Conservation (phyloP, 2,113 vertebrate genomes). For the Callipepla squamata region DNA sequence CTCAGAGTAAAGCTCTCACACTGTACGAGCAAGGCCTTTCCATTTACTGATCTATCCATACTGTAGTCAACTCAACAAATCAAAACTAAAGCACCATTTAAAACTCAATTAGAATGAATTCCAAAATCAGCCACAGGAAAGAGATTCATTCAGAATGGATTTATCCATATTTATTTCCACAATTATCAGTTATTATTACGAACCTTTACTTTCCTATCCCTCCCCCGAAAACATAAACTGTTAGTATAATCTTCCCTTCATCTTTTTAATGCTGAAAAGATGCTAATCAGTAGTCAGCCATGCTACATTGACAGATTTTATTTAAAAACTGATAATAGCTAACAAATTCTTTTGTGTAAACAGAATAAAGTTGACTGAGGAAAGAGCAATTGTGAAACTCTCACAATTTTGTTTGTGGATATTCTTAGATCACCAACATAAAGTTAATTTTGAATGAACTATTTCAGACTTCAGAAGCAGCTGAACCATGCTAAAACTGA, state of each 20-base stretch:
- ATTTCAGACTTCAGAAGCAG: not conserved
- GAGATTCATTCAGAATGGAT: not conserved
- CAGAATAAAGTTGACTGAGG: not conserved
- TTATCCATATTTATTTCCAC: not conserved
- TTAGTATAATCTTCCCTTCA: not conserved
- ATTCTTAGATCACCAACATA: not conserved
- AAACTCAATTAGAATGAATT: not conserved
- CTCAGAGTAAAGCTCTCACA: not conserved
- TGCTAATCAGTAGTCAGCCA: not conserved
- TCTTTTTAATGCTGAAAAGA: not conserved
- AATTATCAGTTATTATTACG: not conserved
- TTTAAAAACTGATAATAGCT: not conserved
- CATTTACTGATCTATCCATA: not conserved
- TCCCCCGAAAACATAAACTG: not conserved
- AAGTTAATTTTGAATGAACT: not conserved
- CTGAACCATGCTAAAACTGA: not conserved
- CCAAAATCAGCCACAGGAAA: not conserved
- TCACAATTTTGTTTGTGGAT: not conserved
- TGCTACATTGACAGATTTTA: not conserved
- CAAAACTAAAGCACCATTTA: not conserved
- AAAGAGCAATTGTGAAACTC: not conserved
- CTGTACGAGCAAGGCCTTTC: not conserved
- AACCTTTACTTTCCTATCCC: not conserved
- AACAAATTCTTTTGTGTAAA: not conserved
- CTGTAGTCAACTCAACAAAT: not conserved